Conservation (phyloP, 2,113 vertebrate genomes). For the Hyperoodon ampullatus region DNA sequence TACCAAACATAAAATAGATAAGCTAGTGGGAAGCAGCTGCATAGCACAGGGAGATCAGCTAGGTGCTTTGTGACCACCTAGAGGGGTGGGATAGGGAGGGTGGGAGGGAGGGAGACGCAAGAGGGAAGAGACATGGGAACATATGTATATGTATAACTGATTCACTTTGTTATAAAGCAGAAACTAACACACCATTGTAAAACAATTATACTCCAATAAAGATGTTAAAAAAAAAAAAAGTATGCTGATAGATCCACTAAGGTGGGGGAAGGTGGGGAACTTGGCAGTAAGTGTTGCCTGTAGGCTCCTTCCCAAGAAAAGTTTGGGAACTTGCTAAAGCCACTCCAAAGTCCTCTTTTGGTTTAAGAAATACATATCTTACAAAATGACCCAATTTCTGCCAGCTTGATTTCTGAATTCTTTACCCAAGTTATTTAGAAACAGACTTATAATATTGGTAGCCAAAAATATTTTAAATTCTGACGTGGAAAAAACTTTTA, state of each 20-base stretch:
- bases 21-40: no score
- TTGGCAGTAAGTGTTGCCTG: neutral
- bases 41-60: no score
- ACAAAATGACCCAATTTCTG: slow-evolving; percentile 37
- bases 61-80: no score
- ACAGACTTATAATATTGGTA: slow-evolving; percentile 27
- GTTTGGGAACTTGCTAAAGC: neutral
- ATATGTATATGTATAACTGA: no score
- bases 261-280: neutral
- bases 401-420: slow-evolving; percentile 53
- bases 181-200: no score
- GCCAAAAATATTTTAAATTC: slow-evolving; percentile 46
- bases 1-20: no score
- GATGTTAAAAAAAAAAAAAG: neutral
- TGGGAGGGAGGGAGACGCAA: no score
- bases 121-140: no score
- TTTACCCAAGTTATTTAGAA: slow-evolving; percentile 50
- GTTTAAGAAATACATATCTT: slow-evolving; percentile 32
- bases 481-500: slow-evolving; percentile 40
- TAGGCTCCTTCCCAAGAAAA: neutral
- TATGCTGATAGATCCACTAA: neutral
- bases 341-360: neutral
- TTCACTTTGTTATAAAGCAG: no score
- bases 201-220: no score
- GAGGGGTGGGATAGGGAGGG: no score